These are phyloP conservation scores for Meloidogyne chitwoodi DNA, from an alignment of 1,140 invertebrate genomes.

Conservation along the genomic window DNA sequence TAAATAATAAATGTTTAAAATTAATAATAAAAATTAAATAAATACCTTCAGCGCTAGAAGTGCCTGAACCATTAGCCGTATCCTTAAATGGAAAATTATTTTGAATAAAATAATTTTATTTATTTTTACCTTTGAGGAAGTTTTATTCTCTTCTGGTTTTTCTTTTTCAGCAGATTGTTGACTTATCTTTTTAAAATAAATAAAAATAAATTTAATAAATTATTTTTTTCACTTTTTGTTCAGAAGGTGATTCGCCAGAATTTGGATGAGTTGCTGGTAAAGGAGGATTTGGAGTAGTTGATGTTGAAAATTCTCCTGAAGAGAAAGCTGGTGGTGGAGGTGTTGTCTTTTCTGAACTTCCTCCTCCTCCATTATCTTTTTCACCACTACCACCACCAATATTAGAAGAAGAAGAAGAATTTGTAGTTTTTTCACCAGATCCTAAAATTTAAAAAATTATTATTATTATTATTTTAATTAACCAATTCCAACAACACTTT, in stretches of 20 bases:
- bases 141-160: constrained; percentile 11
- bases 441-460: background rate
- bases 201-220: background rate
- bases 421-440: background rate
- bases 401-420: background rate
- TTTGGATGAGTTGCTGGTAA: background rate
- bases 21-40: too few relatives aligned
- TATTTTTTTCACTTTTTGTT: constrained; percentile 6
- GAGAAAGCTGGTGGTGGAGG: background rate
- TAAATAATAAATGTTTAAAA: too few relatives aligned
- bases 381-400: background rate
- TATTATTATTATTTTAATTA: background rate
- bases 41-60: background rate
- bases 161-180: constrained; percentile 2
- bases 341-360: constrained; percentile 7
- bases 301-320: background rate
- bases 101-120: background rate
- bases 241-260: background rate
- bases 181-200: background rate
- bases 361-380: background rate
- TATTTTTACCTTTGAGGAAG: background rate
- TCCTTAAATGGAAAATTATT: background rate
- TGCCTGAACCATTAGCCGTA: background rate
- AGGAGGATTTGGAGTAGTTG: background rate
- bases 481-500: background rate